A percentile compares a stretch with the other conserved stretches of the same genome.
These are phyloP conservation scores for Phrynosoma platyrhinos DNA, from an alignment of 2,113 vertebrate species.

Conservation along the genomic window DNA sequence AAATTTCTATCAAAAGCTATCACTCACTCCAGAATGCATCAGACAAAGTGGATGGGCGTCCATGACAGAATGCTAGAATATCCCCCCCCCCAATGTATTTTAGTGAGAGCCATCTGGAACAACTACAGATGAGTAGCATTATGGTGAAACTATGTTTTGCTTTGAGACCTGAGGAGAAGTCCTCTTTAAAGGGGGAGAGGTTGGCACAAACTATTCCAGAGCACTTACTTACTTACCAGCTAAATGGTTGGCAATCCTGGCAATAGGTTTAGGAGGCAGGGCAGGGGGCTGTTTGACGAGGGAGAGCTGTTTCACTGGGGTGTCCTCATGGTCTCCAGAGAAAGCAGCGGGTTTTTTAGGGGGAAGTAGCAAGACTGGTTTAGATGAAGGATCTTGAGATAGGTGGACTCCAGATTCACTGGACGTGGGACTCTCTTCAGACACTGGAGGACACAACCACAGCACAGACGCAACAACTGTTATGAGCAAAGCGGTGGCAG, in stretches of 20 bases:
- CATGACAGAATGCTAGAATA: too few species aligned
- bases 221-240: conserved; percentile 84
- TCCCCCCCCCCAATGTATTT: fast-evolving
- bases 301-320: conserved; percentile 89
- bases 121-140: neutral
- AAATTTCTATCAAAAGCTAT: too few species aligned
- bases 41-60: too few species aligned
- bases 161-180: conserved; percentile 8
- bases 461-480: conserved; percentile 79
- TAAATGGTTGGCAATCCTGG: conserved; percentile 94
- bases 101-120: conserved; percentile 24
- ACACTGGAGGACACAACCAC: conserved; percentile 87
- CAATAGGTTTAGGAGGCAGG: conserved; percentile 97
- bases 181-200: conserved; percentile 52
- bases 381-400: conserved; percentile 91
- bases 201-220: conserved; percentile 45
- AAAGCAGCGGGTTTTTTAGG: conserved; percentile 92
- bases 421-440: conserved; percentile 90
- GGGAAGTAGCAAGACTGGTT: conserved; percentile 90
- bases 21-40: too few species aligned
- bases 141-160: neutral
- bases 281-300: conserved; percentile 98
- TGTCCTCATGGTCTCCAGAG: conserved; percentile 91
- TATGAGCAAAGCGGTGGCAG: conserved; percentile 72
- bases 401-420: conserved; percentile 86